Base-by-base conservation (phyloP, 2,888 invertebrate genomes). In the Leptodirus hochenwartii region DNA sequence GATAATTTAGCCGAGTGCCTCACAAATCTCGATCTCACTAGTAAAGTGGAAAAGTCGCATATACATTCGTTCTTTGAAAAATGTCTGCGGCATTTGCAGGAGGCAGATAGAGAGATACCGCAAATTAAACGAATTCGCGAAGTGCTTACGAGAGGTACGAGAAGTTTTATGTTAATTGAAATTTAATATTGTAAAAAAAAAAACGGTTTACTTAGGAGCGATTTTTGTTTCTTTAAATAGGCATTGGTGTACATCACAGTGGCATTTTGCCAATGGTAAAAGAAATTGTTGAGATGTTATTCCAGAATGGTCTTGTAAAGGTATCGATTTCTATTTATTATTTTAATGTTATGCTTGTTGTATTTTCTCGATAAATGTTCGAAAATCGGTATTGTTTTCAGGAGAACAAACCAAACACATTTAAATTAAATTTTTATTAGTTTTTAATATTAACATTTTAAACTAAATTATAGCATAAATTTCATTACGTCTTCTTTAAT, bases 231-330 rank as follows among this genome's bases (percentile, higher is more conserved):
- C 25, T 37, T n/a, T 68, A 72, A 42, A 69, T 80, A 32, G 98
- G 98, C 2, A 80, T 99, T 36, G 98, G 95, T 0, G 78, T 98
- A 3, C 98, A 98, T 57, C 98, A 98, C 56, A 93, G 93, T 52
- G 98, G 98, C 8, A 90, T 98, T 41, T 57, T 99, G 34, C 98
- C 98, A 0, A 80, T 99, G 43, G 66, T 99, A n/a, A 98, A 96
- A 50, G 98, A 99, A 64, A 88, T 96, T 29, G 95, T 98, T 0
- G 98, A 99, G 58, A 79, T 96, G 69, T 61, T 96, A 9, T 99
- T 99, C 50, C 87, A 91, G 49, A 69, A 71, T 39, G 91, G 95
- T 4, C 69, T 81, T 37, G 90, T 98, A 20, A 95, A 47, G 43
- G 54, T 50, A 40, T 23, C 15, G 2, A 25, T 8, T 27, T 12